Evolutionary conservation across 1,140 invertebrate genomes (phyloP).

Genomic region (Musca domestica): DNA sequence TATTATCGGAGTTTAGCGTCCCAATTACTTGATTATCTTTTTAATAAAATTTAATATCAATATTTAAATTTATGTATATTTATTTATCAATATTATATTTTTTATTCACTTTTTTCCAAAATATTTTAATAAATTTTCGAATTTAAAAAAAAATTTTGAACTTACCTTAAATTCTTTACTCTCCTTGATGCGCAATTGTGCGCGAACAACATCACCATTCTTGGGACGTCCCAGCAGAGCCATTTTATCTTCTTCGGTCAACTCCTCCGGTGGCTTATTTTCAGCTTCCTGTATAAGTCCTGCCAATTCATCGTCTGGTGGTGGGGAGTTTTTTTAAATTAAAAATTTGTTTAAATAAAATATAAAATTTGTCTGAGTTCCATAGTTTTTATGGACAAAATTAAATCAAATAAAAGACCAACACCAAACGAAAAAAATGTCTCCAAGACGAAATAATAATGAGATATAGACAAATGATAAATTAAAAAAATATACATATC

Average conservation of each 20-base stretch:
- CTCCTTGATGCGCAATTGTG: slow-evolving; percentile 90
- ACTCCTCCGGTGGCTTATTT: slow-evolving; percentile 61
- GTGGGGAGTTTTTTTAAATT: not conserved
- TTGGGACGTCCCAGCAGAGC: slow-evolving; percentile 87
- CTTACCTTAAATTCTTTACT: slow-evolving; percentile 97
- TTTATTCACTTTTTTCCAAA: not conserved
- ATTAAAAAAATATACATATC: no score
- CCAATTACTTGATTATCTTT: no score
- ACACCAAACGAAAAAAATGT: not conserved
- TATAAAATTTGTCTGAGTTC: slow-evolving; percentile 7
- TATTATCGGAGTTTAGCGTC: no score
- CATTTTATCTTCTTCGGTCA: slow-evolving; percentile 80
- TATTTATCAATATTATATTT: no score
- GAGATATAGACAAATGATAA: not conserved
- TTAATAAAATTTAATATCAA: no score
- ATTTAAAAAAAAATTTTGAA: slow-evolving; percentile 23
- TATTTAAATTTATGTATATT: no score
- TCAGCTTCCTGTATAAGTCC: slow-evolving; percentile 58
- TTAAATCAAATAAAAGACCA: not conserved
- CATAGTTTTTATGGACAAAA: not conserved
- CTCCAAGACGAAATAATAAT: not conserved
- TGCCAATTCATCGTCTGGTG: slow-evolving; percentile 47
- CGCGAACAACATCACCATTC: slow-evolving; percentile 78
- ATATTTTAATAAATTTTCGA: not conserved
- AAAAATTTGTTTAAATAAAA: not conserved